Evolutionary conservation across 2,797 vertebrate genomes (phyloP).

Genomic region (Garrulus glandarius): DNA sequence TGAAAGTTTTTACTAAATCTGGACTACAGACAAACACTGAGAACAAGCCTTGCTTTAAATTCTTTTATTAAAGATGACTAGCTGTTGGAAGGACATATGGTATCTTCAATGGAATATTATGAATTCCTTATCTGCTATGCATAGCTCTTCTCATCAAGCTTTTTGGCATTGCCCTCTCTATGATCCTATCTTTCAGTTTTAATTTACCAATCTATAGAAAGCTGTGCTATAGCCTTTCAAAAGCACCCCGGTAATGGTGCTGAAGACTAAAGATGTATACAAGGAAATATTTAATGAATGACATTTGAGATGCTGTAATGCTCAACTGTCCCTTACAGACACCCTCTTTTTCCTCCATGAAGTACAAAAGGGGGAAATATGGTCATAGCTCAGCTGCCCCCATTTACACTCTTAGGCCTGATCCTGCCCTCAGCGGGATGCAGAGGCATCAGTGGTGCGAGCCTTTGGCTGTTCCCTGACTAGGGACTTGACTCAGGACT

Average conservation of each 20-base stretch:
- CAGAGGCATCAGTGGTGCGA: neutral
- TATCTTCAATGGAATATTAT: neutral
- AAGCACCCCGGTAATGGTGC: neutral
- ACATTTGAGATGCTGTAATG: neutral
- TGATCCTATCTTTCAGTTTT: neutral
- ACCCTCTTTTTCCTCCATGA: neutral
- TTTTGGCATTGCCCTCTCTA: neutral
- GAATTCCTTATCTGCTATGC: neutral
- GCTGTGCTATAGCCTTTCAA: neutral
- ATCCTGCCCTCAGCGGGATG: neutral
- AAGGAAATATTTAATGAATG: neutral
- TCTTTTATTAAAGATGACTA: neutral
- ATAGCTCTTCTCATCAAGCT: neutral
- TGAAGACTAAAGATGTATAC: neutral
- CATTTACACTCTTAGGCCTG: neutral
- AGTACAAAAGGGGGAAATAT: neutral
- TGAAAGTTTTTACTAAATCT: neutral
- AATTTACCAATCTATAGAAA: neutral
- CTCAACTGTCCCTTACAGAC: neutral
- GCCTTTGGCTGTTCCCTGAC: neutral
- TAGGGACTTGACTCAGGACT: too few species aligned
- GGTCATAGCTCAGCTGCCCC: neutral
- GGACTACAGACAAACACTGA: neutral
- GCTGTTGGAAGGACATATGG: neutral
- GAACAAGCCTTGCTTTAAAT: neutral